These are phyloP conservation scores for Tragelaphus buxtoni DNA, from an alignment of 2,113 vertebrate genomes.

Conservation along the genomic window DNA sequence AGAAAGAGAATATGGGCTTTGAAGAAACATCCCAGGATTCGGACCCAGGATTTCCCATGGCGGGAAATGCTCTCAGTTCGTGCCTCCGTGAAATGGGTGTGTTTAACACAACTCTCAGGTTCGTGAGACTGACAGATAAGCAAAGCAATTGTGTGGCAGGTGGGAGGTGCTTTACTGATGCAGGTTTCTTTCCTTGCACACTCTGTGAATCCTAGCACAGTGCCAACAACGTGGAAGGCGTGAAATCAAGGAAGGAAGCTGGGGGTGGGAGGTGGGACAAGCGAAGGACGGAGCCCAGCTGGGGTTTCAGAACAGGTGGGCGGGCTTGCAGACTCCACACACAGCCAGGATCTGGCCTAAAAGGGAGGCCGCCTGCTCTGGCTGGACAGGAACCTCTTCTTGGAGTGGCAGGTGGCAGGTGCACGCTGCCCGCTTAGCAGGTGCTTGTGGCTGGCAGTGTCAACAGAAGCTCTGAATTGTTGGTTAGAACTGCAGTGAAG, in stretches of 20 bases:
- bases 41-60: not conserved
- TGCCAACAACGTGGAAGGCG: not conserved
- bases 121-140: not conserved
- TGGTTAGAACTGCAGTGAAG: not conserved
- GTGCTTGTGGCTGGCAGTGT: not conserved
- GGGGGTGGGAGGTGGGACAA: not conserved
- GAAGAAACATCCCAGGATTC: not conserved
- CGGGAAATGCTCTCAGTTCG: not conserved
- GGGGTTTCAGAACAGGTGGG: constrained; percentile 30
- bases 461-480: not conserved
- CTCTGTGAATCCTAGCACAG: not conserved
- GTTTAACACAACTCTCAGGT: not conserved
- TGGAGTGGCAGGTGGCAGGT: constrained; percentile 50
- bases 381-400: not conserved
- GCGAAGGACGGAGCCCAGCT: not conserved
- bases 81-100: not conserved
- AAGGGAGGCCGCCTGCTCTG: constrained; percentile 17
- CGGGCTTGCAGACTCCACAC: not conserved
- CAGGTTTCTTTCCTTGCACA: not conserved
- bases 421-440: not conserved
- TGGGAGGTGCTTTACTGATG: not conserved
- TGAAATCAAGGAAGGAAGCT: constrained; percentile 30
- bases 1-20: not conserved
- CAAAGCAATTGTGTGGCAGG: not conserved
- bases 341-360: constrained; percentile 29